Evolutionary conservation across 2,113 vertebrate genomes (phyloP).

Genomic region (Solea solea): DNA sequence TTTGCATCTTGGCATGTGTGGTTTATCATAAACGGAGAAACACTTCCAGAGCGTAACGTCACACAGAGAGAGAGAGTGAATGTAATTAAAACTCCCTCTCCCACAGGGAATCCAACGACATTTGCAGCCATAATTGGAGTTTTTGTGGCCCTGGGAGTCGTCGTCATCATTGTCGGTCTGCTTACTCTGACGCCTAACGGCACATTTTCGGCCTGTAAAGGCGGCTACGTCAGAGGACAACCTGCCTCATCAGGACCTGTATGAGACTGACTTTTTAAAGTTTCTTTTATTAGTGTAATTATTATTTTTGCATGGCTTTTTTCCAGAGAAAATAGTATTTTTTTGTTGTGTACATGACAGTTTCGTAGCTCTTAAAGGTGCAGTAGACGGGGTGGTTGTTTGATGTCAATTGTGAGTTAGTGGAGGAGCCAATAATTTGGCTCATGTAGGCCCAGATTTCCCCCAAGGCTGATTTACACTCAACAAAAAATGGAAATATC

Average conservation of each 20-base stretch:
- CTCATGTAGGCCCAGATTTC: too few relatives aligned
- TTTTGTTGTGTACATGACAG: neutral
- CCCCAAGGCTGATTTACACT: too few relatives aligned
- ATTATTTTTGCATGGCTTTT: slow-evolving; percentile 28
- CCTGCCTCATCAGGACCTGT: slow-evolving; percentile 27
- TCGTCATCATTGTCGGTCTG: neutral
- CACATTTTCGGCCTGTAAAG: slow-evolving; percentile 34
- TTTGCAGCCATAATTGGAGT: slow-evolving; percentile 54
- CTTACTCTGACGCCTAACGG: slow-evolving; percentile 29
- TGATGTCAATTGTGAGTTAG: too few relatives aligned
- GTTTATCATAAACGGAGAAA: slow-evolving; percentile 54
- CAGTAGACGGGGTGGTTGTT: too few relatives aligned
- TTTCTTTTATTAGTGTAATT: neutral
- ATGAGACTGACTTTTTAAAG: slow-evolving; percentile 38
- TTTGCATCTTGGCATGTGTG: slow-evolving; percentile 28
- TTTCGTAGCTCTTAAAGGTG: too few relatives aligned
- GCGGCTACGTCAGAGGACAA: slow-evolving; percentile 9
- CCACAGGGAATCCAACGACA: slow-evolving; percentile 57
- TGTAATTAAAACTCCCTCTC: slow-evolving; percentile 56
- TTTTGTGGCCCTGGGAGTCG: slow-evolving; percentile 4
- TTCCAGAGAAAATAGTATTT: neutral
- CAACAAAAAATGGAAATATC: too few relatives aligned
- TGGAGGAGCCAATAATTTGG: too few relatives aligned
- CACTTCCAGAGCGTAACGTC: neutral
- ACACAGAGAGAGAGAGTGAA: slow-evolving; percentile 12